Evolutionary conservation across 2,888 invertebrate species (phyloP).

Genomic region (Smittia sp.): DNA sequence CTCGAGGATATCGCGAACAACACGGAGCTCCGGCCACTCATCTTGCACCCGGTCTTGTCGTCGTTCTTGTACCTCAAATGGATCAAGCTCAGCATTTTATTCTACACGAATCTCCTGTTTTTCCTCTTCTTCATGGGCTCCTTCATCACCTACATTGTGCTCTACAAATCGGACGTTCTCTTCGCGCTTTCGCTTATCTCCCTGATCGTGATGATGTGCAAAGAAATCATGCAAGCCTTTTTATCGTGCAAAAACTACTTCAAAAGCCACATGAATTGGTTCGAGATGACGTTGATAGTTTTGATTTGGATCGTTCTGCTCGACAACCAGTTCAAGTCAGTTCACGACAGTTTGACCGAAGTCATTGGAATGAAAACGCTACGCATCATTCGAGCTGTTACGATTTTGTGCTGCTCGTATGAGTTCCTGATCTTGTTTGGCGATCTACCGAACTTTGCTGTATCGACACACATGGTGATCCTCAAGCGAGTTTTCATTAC

Average conservation of each 20-base stretch:
- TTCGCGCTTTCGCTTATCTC: conserved; percentile 47
- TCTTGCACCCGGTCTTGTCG: conserved; percentile 76
- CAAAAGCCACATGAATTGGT: conserved; percentile 13
- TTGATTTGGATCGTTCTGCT: conserved; percentile 56
- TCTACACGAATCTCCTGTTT: conserved; percentile 69
- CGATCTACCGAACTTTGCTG: conserved; percentile 64
- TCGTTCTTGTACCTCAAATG: conserved; percentile 79
- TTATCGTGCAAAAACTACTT: conserved; percentile 49
- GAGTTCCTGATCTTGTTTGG: conserved; percentile 76
- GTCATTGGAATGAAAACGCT: conserved; percentile 58
- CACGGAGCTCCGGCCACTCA: conserved; percentile 64
- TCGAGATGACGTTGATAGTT: conserved; percentile 16
- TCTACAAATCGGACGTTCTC: conserved; percentile 44
- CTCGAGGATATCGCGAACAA: conserved; percentile 69
- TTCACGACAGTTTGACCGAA: conserved; percentile 50
- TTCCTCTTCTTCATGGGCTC: conserved; percentile 68
- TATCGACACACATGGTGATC: conserved; percentile 82
- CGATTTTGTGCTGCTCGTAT: conserved; percentile 71
- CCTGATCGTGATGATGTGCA: conserved; percentile 58
- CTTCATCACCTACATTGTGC: conserved; percentile 67
- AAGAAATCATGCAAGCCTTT: conserved; percentile 70
- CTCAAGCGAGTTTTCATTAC: conserved; percentile 75
- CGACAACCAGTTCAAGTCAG: background rate
- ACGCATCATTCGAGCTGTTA: conserved; percentile 68
- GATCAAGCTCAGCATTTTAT: conserved; percentile 71